Evolutionary conservation across 2,113 vertebrate genomes (phyloP).

Genomic region (Seriola aureovittata): DNA sequence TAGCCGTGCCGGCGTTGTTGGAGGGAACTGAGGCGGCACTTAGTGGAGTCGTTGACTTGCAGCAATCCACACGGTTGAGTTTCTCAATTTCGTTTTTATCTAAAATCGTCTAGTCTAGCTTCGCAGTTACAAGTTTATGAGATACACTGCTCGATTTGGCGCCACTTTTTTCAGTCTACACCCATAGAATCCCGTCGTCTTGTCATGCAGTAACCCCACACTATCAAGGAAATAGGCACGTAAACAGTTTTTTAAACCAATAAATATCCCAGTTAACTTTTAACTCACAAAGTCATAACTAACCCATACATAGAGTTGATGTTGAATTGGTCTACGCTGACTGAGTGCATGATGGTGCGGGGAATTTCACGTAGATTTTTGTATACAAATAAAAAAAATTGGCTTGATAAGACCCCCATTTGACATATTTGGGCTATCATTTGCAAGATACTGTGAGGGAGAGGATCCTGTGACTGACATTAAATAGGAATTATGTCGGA

Average conservation of each 20-base stretch:
- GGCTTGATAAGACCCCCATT: neutral
- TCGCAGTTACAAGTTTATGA: conserved; percentile 62
- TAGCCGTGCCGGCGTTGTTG: conserved; percentile 55
- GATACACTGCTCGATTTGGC: conserved; percentile 74
- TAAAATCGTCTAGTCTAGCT: neutral
- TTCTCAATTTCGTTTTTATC: neutral
- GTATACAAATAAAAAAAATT: neutral
- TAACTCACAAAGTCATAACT: neutral
- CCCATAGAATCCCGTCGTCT: conserved; percentile 70
- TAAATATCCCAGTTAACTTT: neutral
- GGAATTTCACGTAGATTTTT: neutral
- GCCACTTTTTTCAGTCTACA: conserved; percentile 83
- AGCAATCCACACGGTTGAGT: neutral
- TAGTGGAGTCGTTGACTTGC: conserved; percentile 7
- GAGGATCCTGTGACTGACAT: neutral
- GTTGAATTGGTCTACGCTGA: neutral
- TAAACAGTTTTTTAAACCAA: neutral
- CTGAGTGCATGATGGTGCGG: neutral
- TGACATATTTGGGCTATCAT: neutral
- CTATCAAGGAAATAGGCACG: conserved; percentile 23
- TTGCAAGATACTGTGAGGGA: neutral
- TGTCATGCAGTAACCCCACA: conserved; percentile 38
- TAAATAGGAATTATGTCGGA: neutral
- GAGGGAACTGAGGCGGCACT: conserved; percentile 38
- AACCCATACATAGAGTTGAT: neutral